A percentile compares a stretch with the other conserved stretches of the same genome.
These are phyloP conservation scores for Danaus plexippus DNA, from an alignment of 1,140 invertebrate species.

Conservation along the genomic window DNA sequence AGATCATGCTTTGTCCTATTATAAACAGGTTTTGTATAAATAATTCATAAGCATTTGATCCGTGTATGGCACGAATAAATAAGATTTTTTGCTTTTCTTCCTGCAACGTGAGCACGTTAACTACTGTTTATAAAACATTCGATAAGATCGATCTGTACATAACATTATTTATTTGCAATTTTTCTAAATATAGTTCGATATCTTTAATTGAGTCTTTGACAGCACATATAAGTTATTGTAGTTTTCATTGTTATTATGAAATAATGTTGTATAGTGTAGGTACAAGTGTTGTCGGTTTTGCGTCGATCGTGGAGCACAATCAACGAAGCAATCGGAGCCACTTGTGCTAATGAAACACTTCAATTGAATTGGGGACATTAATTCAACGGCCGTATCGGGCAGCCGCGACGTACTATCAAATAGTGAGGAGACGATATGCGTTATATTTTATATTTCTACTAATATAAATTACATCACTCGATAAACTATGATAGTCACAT, in stretches of 20 bases:
- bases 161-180: no score
- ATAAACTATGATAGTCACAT: no score
- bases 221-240: no score
- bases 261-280: not conserved
- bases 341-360: slow-evolving; percentile 71
- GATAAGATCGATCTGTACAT: no score
- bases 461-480: no score
- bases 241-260: no score
- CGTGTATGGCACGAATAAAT: slow-evolving; percentile 17
- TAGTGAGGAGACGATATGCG: no score
- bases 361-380: slow-evolving; percentile 71
- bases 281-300: slow-evolving; percentile 21
- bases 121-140: no score
- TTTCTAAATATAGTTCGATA: no score
- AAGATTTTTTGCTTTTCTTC: slow-evolving; percentile 16
- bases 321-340: slow-evolving; percentile 69
- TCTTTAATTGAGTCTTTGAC: no score
- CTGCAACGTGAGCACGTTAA: slow-evolving; percentile 4
- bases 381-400: slow-evolving; percentile 54
- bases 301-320: slow-evolving; percentile 43
- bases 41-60: slow-evolving; percentile 21
- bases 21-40: slow-evolving; percentile 23
- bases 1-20: slow-evolving; percentile 18
- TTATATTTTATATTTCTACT: no score
- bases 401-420: slow-evolving; percentile 17